These are phyloP conservation scores for Leuciscus waleckii DNA, from an alignment of 2,797 vertebrate species.

Conservation along the genomic window DNA sequence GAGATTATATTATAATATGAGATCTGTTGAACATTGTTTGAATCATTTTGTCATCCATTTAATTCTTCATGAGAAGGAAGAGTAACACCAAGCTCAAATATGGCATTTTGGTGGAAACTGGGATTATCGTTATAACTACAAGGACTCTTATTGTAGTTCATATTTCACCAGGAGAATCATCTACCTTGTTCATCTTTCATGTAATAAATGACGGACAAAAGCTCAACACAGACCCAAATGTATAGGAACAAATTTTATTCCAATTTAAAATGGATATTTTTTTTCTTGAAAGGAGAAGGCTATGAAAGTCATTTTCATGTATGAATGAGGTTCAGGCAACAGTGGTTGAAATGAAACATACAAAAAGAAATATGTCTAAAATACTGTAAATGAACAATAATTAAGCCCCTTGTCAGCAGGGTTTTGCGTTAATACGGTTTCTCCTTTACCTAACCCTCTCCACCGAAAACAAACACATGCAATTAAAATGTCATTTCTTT, in stretches of 20 bases:
- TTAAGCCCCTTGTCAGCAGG: constrained; percentile 72
- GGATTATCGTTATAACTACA: background rate
- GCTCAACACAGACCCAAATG: constrained; percentile 70
- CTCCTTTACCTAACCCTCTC: constrained; percentile 72
- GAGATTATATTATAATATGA: background rate
- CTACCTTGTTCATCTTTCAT: background rate
- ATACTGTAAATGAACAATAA: constrained; percentile 84
- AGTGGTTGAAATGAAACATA: constrained; percentile 86
- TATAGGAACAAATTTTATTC: constrained; percentile 99
- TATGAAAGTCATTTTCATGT: constrained; percentile 97
- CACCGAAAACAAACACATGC: constrained; percentile 87
- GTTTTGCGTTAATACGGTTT: constrained; percentile 70
- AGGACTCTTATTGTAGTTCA: background rate
- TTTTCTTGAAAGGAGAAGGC: constrained; percentile 94
- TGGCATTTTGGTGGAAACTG: background rate
- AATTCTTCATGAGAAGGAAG: background rate
- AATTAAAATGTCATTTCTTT: constrained; percentile 84
- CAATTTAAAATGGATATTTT: constrained; percentile 98
- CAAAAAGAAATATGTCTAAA: constrained; percentile 85
- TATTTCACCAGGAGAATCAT: background rate
- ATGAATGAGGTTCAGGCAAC: constrained; percentile 89
- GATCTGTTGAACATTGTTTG: background rate
- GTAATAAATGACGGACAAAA: constrained; percentile 37
- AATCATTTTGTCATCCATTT: background rate
- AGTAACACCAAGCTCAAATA: background rate